Evolutionary conservation across 2,888 invertebrate genomes (phyloP).

Genomic region (Drosophila subquinaria): DNA sequence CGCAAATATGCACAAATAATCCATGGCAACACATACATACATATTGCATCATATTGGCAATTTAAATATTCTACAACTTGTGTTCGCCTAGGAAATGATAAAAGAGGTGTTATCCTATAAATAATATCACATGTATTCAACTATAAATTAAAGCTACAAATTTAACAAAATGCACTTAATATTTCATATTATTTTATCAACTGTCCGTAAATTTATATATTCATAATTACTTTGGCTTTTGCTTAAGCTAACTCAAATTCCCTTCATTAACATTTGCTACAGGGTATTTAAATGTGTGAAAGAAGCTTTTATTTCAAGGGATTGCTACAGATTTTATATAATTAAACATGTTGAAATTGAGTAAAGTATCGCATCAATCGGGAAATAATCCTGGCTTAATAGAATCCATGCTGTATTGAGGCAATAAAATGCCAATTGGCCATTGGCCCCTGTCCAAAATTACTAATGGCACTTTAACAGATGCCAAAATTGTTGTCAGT

Average conservation of each 20-base stretch:
- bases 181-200: too few species aligned
- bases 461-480: constrained; percentile 53
- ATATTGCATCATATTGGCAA: constrained; percentile 51
- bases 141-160: neutral
- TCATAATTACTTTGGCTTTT: neutral
- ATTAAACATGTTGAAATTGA: constrained; percentile 16
- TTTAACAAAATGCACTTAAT: too few species aligned
- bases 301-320: constrained; percentile 1
- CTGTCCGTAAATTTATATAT: too few species aligned
- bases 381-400: constrained; percentile 23
- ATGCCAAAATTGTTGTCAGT: constrained; percentile 30
- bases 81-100: neutral
- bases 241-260: neutral
- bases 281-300: neutral
- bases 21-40: constrained; percentile 53
- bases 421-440: constrained; percentile 31
- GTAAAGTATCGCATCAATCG: constrained; percentile 9
- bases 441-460: constrained; percentile 50
- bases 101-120: neutral
- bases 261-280: neutral
- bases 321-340: constrained; percentile 1
- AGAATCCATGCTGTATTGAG: constrained; percentile 14
- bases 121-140: too few species aligned
- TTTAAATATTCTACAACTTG: constrained; percentile 15
- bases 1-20: constrained; percentile 61